A percentile compares a stretch with the other conserved stretches of the same genome.
phyloP scores from a whole-genome alignment of 2,113 vertebrate genomes.

The Nothobranchius kuhntae region DNA sequence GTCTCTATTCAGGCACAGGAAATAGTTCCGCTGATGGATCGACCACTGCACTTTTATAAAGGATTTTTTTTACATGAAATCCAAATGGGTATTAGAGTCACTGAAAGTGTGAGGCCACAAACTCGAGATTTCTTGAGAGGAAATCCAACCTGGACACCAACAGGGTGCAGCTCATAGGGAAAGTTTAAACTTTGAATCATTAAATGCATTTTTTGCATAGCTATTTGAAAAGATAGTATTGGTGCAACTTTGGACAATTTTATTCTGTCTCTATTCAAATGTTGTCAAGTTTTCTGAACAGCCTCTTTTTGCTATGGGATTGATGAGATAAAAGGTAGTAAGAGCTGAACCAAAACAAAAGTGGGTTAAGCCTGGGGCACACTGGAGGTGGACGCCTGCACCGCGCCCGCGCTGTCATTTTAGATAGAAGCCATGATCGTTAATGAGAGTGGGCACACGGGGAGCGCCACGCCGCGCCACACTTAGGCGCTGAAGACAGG shows the following conservation, averaged over 20 bases:
- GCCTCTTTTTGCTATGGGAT: too few species aligned
- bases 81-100: slow-evolving; percentile 6
- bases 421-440: too few species aligned
- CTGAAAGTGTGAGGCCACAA: slow-evolving; percentile 29
- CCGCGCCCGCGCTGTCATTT: too few species aligned
- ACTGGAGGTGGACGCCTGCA: too few species aligned
- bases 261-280: not conserved
- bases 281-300: not conserved
- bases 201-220: not conserved
- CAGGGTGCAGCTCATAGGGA: slow-evolving; percentile 14
- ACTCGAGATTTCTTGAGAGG: slow-evolving; percentile 23
- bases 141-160: slow-evolving; percentile 29
- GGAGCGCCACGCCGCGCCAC: too few species aligned
- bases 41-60: slow-evolving; percentile 14
- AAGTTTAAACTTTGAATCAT: slow-evolving; percentile 10
- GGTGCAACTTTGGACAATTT: too few species aligned
- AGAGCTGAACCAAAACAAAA: too few species aligned
- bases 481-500: too few species aligned
- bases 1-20: slow-evolving; percentile 59
- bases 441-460: too few species aligned
- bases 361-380: too few species aligned
- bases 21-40: slow-evolving; percentile 55
- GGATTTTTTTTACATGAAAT: too few species aligned
- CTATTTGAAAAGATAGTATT: not conserved
- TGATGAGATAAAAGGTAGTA: too few species aligned